Base-by-base conservation (phyloP, 1,140 invertebrate genomes). In the Drosophila orosa region DNA sequence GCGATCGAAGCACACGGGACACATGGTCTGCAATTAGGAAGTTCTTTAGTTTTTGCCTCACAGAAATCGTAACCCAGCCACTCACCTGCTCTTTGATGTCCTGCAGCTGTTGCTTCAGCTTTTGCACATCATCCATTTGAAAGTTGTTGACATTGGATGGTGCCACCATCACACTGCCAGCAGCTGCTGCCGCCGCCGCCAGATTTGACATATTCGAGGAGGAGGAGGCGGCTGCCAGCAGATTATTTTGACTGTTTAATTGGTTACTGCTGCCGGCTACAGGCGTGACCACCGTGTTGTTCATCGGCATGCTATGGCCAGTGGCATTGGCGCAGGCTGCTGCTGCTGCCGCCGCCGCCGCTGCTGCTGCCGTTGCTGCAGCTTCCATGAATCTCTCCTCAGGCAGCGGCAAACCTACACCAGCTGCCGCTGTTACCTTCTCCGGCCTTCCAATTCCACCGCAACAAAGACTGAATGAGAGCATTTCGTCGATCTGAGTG, bases 21-120 rank as follows among this genome's bases (percentile, higher is more conserved):
- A 99, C 95, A 98, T 98, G 2, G 98, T 99, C 97, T 99, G 94
- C 4, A 45, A 94, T 94, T 19, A 13, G 24, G 7, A 29, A 40
- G 39, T 25, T 29, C 3, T 3, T 47, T n/a, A 8, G 24, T 3
- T 12, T 29, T 19, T 6, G n/a, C 15, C 3, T 7, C 0, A 8
- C 2, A 17, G 10, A 50, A 22, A 52, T 2, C 44, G 7, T 6
- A 24, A 15, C 0, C n/a, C 15, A 8, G 5, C 1, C 48, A 60
- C 85, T 83, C 86, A 98, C 97, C 94, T 98, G 98, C 93, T 99
- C 98, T 91, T 99, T 99, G 69, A 99, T 99, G 91, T 99, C 98
- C 92, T 99, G 97, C 65, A 99, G 93, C 92, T 99, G 98, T 91
- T 99, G 98, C 90, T 98, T 97, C 15, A 99, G 93, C 91, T 98